Evolutionary conservation across 2,888 invertebrate species (phyloP).

Genomic region (Nipponacmea schrenckii): DNA sequence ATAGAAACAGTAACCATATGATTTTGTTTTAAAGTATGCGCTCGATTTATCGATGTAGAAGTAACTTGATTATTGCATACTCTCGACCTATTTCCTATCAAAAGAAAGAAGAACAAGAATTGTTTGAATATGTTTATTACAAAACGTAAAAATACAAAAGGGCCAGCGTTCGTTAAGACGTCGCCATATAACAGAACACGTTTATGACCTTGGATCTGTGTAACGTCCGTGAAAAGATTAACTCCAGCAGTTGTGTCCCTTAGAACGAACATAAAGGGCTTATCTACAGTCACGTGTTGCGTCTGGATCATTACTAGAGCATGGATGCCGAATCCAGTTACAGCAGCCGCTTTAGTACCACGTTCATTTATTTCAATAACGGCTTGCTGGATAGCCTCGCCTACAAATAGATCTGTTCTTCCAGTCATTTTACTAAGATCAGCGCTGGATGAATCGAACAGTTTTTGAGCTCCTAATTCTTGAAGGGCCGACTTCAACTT

Average conservation of each 20-base stretch:
- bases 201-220: not conserved
- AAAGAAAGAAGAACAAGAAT: too few species aligned
- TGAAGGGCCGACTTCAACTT: constrained; percentile 30
- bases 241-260: constrained; percentile 1
- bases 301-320: constrained; percentile 13
- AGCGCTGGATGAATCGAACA: constrained; percentile 37
- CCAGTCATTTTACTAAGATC: constrained; percentile 46
- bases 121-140: too few species aligned
- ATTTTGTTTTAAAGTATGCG: too few species aligned
- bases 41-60: too few species aligned
- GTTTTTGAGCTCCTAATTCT: constrained; percentile 35
- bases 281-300: not conserved
- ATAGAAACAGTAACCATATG: too few species aligned
- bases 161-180: too few species aligned
- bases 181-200: too few species aligned
- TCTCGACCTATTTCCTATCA: too few species aligned
- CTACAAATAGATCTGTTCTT: constrained; percentile 34
- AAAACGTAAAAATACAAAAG: too few species aligned
- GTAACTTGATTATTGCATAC: too few species aligned
- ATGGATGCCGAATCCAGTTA: constrained; percentile 33
- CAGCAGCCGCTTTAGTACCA: constrained; percentile 50
- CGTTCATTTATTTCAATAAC: constrained; percentile 54
- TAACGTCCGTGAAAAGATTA: not conserved
- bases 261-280: not conserved
- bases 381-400: constrained; percentile 52